These are phyloP conservation scores for Rhagonycha lutea DNA, from an alignment of 2,888 invertebrate species.

Conservation along the genomic window DNA sequence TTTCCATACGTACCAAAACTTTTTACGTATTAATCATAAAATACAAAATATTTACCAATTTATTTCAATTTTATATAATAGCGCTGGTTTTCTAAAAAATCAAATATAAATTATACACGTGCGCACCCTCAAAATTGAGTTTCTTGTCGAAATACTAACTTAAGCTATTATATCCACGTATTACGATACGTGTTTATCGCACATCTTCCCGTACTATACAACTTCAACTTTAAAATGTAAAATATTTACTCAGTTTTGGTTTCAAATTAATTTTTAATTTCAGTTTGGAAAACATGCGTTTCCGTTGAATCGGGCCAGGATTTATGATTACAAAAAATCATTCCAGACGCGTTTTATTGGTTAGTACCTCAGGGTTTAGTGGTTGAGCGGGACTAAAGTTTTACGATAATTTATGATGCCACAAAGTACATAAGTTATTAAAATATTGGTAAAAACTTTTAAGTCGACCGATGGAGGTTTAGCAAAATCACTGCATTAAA, in stretches of 20 bases:
- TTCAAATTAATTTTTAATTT: slow-evolving; percentile 14
- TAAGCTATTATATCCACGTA: slow-evolving; percentile 10
- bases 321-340: slow-evolving; percentile 15
- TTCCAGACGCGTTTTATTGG: slow-evolving; percentile 3
- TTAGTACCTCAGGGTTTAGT: background rate
- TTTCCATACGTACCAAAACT: background rate
- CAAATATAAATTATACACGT: slow-evolving; percentile 12
- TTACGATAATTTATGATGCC: slow-evolving; percentile 2
- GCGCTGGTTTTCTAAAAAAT: background rate
- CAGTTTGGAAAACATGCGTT: slow-evolving; percentile 6
- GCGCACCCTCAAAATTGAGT: slow-evolving; percentile 5
- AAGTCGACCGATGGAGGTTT: slow-evolving; percentile 8
- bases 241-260: slow-evolving; percentile 18
- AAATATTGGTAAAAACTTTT: slow-evolving; percentile 10
- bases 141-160: slow-evolving; percentile 11
- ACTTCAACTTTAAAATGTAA: slow-evolving; percentile 7
- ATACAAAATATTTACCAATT: background rate
- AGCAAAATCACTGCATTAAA: slow-evolving; percentile 5
- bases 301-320: background rate
- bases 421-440: slow-evolving; percentile 13
- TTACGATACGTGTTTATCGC: slow-evolving; percentile 13
- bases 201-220: slow-evolving; percentile 8
- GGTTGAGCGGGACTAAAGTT: background rate
- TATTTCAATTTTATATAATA: background rate
- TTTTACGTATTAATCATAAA: background rate